Base-by-base conservation (phyloP, 2,888 invertebrate species). In the Caenorhabditis sulstoni region DNA sequence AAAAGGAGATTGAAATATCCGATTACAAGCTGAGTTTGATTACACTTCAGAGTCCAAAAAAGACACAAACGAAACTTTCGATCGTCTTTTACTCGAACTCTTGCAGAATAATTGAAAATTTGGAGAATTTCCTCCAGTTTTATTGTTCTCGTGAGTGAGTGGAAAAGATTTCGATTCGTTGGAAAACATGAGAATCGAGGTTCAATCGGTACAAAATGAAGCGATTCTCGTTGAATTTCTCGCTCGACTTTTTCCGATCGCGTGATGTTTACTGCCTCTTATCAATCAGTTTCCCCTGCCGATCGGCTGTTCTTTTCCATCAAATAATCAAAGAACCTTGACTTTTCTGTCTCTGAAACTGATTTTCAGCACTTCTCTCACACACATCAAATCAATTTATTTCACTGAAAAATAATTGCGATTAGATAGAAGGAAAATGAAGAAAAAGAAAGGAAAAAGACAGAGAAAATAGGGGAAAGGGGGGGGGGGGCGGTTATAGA, bases 221-320 rank as follows among this genome's bases (percentile, higher is more conserved):
- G 5, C 52, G 14, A 22, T 14, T 37, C 50, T 22, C 20, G 16
- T 7, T 29, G 29, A 29, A 29, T 37, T 49, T 49, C 22, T 14
- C 20, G 45, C 16, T 57, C 7, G 9, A 20, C 11, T n/a, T 47
- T 29, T 29, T 11, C 16, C 12, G 23, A 71, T 71, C 64, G 50
- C 64, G 71, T 73, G 71, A 73, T 64, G 22, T 71, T 71, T 53
- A 39, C 5, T 44, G 29, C 29, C 14, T 12, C 58, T 64, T 73
- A 62, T 73, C 71, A 62, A 41, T 61, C 59, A 59, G 39, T 74
- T 66, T 47, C 20, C 14, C n/a, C 12, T n/a, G 35, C 45, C 55
- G 23, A 22, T 52, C 59, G 16, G 44, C 47, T 9, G 12, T 55
- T 53, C n/a, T 20, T 20, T n/a, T 20, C 37, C 39, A 39, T 23